Base-by-base conservation (phyloP, 2,113 vertebrate species). In the Esox niger region DNA sequence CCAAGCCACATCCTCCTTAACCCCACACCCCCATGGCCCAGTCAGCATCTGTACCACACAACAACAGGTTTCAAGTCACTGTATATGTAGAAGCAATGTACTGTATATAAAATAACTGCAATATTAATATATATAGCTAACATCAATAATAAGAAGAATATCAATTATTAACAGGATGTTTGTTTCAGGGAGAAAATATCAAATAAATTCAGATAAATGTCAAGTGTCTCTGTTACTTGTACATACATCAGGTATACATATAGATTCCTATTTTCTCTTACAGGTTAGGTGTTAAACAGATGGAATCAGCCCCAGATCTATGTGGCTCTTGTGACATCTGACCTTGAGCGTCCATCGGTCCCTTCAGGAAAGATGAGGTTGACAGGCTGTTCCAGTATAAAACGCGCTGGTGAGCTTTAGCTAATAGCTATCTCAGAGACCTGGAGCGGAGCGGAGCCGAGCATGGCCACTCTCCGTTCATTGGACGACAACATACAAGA, bases 201-300 rank as follows among this genome's bases (percentile, higher is more conserved):
- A 84, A 77, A n/a, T n/a, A n/a, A n/a, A n/a, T n/a, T n/a, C n/a
- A 83, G 86, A 84, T 86, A 87, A 76, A 86, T 82, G 71, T 79
- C 80, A 67, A 71, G n/a, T 67, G 76, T 71, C 76, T 82, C 77
- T 80, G 20, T 82, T 87, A 78, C 78, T 79, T 78, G 77, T 85
- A 83, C 83, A 89, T 78, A 82, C 83, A 89, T 78, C 81, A 67
- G 84, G 82, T 82, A 85, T 30, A 43, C 20, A 66, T 74, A 75
- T 62, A 52, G 17, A 52, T 21, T 52, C 47, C 82, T 71, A 75
- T 76, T 67, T 58, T 67, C 69, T 79, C 62, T 64, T 62, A 29
- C 29, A 55, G 32, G 21, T 13, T 52, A 46, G 49, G 64, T 60
- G 49, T 30, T 47, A 2, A 59, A 84, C 79, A 84, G 79, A 80